A percentile compares a stretch with the other conserved stretches of the same genome.
Conservation (phyloP, 2,888 invertebrate species). For the Phengaris alcon region DNA sequence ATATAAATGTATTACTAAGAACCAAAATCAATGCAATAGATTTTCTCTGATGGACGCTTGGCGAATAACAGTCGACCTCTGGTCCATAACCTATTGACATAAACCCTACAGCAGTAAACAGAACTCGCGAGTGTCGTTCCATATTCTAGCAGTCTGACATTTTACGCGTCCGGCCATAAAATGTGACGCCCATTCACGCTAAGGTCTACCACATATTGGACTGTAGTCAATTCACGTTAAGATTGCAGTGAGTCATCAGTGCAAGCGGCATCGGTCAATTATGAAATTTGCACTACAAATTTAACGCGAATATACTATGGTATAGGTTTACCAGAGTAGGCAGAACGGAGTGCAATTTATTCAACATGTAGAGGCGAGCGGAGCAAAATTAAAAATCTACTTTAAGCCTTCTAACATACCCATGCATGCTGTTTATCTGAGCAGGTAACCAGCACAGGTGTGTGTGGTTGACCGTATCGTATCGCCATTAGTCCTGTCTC, state of each 20-base stretch:
- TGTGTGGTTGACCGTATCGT: background rate
- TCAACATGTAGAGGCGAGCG: too few species aligned
- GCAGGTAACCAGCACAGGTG: background rate
- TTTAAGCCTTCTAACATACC: too few species aligned
- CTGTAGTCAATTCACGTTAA: too few species aligned
- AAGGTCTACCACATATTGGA: background rate
- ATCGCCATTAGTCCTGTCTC: background rate
- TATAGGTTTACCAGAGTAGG: too few species aligned
- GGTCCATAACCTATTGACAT: slow-evolving; percentile 9
- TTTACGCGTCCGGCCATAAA: background rate
- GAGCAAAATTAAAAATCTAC: too few species aligned
- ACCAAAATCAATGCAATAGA: background rate
- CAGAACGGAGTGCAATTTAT: too few species aligned
- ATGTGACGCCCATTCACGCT: background rate
- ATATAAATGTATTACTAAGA: background rate
- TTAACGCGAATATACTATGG: too few species aligned
- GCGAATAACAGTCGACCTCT: background rate
- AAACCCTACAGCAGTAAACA: background rate
- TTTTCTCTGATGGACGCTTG: background rate
- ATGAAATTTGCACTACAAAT: too few species aligned
- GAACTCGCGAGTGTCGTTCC: slow-evolving; percentile 4
- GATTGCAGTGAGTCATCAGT: too few species aligned
- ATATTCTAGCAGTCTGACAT: background rate
- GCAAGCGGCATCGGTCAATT: too few species aligned
- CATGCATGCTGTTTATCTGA: background rate